A percentile compares a stretch with the other conserved stretches of the same genome.
Conservation (phyloP, 2,797 vertebrate genomes). For the Bradypodion pumilum region DNA sequence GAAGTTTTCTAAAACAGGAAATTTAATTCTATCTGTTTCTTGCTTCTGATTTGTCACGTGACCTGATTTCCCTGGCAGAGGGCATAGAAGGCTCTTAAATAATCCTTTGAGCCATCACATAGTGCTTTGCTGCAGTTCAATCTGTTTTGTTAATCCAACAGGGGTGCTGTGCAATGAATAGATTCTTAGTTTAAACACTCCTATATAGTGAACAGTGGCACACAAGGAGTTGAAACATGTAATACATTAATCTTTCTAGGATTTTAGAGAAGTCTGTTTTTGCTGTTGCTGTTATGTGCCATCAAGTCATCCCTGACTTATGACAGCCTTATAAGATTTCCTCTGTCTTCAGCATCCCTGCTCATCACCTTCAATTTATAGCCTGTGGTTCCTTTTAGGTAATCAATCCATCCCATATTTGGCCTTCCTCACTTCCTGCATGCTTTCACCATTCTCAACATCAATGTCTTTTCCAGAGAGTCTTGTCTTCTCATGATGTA, state of each 20-base stretch:
- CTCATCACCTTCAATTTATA: too few relatives aligned
- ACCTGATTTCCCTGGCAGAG: neutral
- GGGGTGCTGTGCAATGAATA: neutral
- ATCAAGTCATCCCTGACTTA: too few relatives aligned
- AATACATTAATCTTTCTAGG: neutral
- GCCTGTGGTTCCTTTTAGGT: too few relatives aligned
- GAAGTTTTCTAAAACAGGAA: neutral
- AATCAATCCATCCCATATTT: too few relatives aligned
- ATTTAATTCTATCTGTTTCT: constrained; percentile 8
- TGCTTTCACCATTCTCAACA: too few relatives aligned
- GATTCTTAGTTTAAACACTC: neutral
- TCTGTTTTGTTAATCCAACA: constrained; percentile 26
- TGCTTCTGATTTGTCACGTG: constrained; percentile 10
- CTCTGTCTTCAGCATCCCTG: too few relatives aligned
- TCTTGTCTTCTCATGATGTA: too few relatives aligned
- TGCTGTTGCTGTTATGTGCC: too few relatives aligned
- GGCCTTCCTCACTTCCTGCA: too few relatives aligned
- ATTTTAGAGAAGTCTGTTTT: neutral
- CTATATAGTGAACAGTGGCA: neutral
- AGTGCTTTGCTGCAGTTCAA: constrained; percentile 1
- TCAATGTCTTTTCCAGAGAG: too few relatives aligned
- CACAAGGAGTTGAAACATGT: neutral
- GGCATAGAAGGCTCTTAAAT: constrained; percentile 9
- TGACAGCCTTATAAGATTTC: too few relatives aligned
- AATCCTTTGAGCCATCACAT: constrained; percentile 21